Evolutionary conservation across 2,113 vertebrate genomes (phyloP).

Genomic region (Numenius arquata): DNA sequence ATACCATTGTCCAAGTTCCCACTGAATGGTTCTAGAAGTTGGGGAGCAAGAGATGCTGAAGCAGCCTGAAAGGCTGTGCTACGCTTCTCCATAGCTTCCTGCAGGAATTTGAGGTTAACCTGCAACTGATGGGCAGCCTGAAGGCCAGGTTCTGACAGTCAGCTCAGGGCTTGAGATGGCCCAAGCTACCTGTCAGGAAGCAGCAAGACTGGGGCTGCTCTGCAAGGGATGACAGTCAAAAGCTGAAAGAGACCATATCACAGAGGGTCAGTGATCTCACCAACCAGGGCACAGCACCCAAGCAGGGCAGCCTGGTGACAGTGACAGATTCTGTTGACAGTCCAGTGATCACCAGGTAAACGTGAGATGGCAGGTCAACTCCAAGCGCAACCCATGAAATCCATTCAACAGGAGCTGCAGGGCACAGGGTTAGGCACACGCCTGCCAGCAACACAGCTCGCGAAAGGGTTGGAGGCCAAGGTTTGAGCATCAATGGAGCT

Average conservation of each 20-base stretch:
- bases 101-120: not conserved
- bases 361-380: not conserved
- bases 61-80: not conserved
- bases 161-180: not conserved
- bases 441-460: not conserved
- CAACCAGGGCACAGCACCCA: not conserved
- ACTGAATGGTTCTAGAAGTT: not conserved
- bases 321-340: not conserved
- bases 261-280: not conserved
- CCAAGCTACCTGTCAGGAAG: not conserved
- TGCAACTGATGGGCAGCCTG: not conserved
- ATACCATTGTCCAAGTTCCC: not conserved
- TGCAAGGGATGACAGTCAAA: not conserved
- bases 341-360: not conserved
- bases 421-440: not conserved
- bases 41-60: not conserved
- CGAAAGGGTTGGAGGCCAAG: not conserved
- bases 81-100: not conserved
- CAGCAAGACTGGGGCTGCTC: not conserved
- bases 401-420: not conserved
- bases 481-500: not conserved
- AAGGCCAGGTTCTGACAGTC: not conserved
- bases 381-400: not conserved
- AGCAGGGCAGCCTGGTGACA: not conserved
- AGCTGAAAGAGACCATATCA: not conserved